These are phyloP conservation scores for Cheilosia variabilis DNA, from an alignment of 2,888 invertebrate genomes.

Conservation along the genomic window DNA sequence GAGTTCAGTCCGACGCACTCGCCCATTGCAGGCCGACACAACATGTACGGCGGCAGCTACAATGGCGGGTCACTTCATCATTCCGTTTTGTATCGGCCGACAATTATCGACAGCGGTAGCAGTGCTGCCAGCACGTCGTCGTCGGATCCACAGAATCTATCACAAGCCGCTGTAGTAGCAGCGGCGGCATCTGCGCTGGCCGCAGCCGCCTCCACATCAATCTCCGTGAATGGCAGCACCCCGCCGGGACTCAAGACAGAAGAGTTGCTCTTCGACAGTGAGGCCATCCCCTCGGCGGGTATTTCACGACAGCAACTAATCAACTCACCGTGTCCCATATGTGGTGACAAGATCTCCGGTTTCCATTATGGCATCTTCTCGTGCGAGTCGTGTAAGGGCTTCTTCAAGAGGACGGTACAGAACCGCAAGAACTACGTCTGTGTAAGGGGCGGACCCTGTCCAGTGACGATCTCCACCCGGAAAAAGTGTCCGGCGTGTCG, in stretches of 20 bases:
- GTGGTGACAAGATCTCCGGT: slow-evolving; percentile 97
- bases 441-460: slow-evolving; percentile 94
- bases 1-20: slow-evolving; percentile 94
- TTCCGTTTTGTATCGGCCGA: slow-evolving; percentile 85
- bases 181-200: slow-evolving; percentile 70
- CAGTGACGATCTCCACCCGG: slow-evolving; percentile 95
- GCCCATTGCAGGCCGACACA: slow-evolving; percentile 90
- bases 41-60: slow-evolving; percentile 80
- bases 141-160: slow-evolving; percentile 74
- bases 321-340: slow-evolving; percentile 97
- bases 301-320: slow-evolving; percentile 95
- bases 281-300: slow-evolving; percentile 86
- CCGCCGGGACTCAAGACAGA: slow-evolving; percentile 76
- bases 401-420: slow-evolving; percentile 99
- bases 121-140: slow-evolving; percentile 71
- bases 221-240: slow-evolving; percentile 75
- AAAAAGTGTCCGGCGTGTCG: slow-evolving; percentile 99
- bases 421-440: slow-evolving; percentile 99
- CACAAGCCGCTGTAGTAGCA: slow-evolving; percentile 80
- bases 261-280: slow-evolving; percentile 78
- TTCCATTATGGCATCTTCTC: slow-evolving; percentile 99
- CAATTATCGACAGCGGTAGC: slow-evolving; percentile 78
- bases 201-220: slow-evolving; percentile 70
- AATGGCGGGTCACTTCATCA: slow-evolving; percentile 84
- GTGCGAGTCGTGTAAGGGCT: slow-evolving; percentile 98